Conservation (phyloP, 2,797 vertebrate genomes). For the Acomys russatus region DNA sequence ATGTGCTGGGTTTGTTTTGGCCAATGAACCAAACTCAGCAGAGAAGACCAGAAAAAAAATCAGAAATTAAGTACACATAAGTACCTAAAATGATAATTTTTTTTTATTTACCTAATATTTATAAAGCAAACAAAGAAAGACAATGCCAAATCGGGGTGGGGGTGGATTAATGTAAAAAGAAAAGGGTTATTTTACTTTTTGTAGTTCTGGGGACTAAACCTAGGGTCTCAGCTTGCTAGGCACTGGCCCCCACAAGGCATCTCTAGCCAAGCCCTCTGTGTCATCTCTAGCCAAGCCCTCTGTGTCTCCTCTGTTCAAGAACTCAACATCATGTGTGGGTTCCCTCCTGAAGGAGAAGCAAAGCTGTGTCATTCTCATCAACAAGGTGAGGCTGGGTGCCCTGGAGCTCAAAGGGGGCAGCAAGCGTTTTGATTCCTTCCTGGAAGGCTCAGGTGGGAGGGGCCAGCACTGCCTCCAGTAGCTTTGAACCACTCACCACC, state of each 20-base stretch:
- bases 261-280: neutral
- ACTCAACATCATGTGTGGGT: neutral
- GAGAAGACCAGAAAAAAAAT: constrained; percentile 45
- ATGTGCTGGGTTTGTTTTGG: neutral
- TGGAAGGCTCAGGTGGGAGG: neutral
- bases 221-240: neutral
- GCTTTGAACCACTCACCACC: too few relatives aligned
- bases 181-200: neutral
- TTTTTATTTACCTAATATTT: constrained; percentile 52
- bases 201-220: neutral
- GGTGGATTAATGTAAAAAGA: neutral
- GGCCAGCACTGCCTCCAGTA: neutral
- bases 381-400: too few relatives aligned
- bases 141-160: neutral
- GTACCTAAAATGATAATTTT: constrained; percentile 33
- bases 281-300: neutral
- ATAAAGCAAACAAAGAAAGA: constrained; percentile 37
- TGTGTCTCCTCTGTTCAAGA: neutral
- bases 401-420: fast-evolving
- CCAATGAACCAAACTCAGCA: constrained; percentile 1
- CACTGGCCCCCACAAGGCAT: neutral
- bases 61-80: constrained; percentile 54
- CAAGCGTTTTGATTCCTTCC: neutral
- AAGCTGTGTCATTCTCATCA: neutral
- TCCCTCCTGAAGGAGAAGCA: neutral